Percentiles rank a stretch among this genome's conserved stretches.
Conservation (phyloP, 2,888 invertebrate genomes). For the Diarsia rubi region DNA sequence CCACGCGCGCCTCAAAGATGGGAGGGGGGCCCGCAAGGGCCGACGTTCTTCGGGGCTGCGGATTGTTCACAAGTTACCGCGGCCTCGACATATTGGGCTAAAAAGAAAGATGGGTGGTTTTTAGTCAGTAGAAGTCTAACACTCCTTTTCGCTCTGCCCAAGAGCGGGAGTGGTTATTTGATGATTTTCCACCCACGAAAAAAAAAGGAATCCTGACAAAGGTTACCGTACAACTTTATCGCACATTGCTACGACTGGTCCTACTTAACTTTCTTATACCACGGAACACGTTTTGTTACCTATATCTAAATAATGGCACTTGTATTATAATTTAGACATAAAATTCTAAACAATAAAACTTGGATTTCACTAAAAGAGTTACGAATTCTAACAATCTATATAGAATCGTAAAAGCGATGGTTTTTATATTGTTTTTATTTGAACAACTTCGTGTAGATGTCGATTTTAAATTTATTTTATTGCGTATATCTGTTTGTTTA, state of each 20-base stretch:
- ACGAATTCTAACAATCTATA: constrained; percentile 52
- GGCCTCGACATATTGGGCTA: no score
- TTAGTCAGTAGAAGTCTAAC: no score
- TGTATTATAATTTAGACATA: constrained; percentile 66
- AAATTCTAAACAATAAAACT: constrained; percentile 62
- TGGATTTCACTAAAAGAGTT: constrained; percentile 52
- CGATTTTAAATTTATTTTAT: constrained; percentile 60
- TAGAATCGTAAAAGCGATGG: constrained; percentile 52
- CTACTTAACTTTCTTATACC: constrained; percentile 18
- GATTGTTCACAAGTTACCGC: no score
- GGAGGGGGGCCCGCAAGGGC: no score
- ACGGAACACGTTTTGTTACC: constrained; percentile 8
- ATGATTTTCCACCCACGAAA: no score
- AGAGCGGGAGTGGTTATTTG: no score
- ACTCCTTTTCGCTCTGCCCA: no score
- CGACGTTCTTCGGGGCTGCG: no score
- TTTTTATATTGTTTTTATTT: constrained; percentile 56
- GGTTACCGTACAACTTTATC: neutral
- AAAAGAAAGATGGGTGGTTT: no score
- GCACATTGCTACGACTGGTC: neutral
- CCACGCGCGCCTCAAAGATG: no score
- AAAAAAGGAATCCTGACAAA: neutral
- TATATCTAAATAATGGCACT: constrained; percentile 48
- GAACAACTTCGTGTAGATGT: constrained; percentile 46
- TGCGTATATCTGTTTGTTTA: constrained; percentile 28